A percentile compares a stretch with the other conserved stretches of the same genome.
These are phyloP conservation scores for Antrozous pallidus DNA, from an alignment of 2,797 vertebrate species.

Conservation along the genomic window DNA sequence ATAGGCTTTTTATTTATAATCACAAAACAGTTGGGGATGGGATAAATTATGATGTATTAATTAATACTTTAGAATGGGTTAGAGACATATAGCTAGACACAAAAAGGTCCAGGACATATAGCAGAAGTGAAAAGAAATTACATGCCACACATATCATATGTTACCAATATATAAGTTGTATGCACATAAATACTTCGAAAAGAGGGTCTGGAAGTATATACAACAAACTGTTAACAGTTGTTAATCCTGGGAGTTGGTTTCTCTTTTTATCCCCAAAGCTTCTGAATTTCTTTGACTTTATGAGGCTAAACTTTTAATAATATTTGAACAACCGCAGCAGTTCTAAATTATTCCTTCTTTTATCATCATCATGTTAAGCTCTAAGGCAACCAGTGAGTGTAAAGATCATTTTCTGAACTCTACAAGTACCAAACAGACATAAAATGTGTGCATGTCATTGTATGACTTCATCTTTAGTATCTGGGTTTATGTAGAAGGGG, in stretches of 20 bases:
- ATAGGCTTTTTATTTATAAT: constrained; percentile 1
- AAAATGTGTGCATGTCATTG: not conserved
- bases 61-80: not conserved
- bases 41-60: not conserved
- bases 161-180: not conserved
- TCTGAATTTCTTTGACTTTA: not conserved
- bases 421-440: not conserved
- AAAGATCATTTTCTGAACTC: not conserved
- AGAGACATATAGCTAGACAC: not conserved
- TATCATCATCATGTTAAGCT: not conserved
- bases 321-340: not conserved
- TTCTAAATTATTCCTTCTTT: not conserved
- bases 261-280: not conserved
- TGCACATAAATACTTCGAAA: not conserved
- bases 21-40: not conserved
- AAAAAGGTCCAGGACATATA: not conserved
- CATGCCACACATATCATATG: not conserved
- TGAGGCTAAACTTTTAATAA: not conserved
- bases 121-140: constrained; percentile 8
- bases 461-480: not conserved
- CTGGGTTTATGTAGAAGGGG: not conserved
- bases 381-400: not conserved
- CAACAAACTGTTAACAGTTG: not conserved
- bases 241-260: not conserved
- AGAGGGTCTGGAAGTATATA: not conserved